Evolutionary conservation across 1,140 invertebrate genomes (phyloP), one percentile per base, ranked within the genome.

Genomic region (Limonius californicus): DNA sequence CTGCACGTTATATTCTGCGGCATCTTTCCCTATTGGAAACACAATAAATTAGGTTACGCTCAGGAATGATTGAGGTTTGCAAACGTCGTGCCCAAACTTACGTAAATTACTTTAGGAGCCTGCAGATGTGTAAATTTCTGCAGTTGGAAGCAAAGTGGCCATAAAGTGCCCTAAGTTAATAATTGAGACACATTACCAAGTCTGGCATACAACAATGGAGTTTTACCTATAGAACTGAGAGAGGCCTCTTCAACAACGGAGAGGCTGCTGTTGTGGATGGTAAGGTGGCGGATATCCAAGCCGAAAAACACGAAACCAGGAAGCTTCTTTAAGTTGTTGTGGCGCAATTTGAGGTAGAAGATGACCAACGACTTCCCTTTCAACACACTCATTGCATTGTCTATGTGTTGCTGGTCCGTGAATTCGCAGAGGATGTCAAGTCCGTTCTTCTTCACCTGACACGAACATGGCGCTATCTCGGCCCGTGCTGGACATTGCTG

Each of bases 291-390:
- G 63, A 94, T 92, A 70, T 92, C 89, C 66, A 94, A 79, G 6
- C 90, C 91, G n/a, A 92, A 81, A 74, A 95, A 92, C 30, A 94
- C 84, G 72, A 89, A 92, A 8, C 89, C 87, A 42, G 90, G 89
- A 45, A 95, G 79, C 76, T 91, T 92, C 0, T 88, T 87, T 64
- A 94, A 75, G 70, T 86, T 87, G 73, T 92, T 92, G 76, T 92
- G 90, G 14, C 91, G 83, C 39, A 94, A 76, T 72, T 92, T 93
- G 50, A 95, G 78, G 76, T 94, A 94, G 76, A 89, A 91, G 65
- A 94, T 91, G 43, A 92, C 84, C 63, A 85, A 83, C 60, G 87
- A 85, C 70, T 85, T 86, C 42, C 86, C 85, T 68, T 91, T 90
- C 0, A 94, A 80, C 0, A 83, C 83, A 62, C 84, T 83, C 89